A percentile compares a stretch with the other conserved stretches of the same genome.
phyloP scores from a whole-genome alignment of 2,113 vertebrate species.

The Deroptyus accipitrinus region DNA sequence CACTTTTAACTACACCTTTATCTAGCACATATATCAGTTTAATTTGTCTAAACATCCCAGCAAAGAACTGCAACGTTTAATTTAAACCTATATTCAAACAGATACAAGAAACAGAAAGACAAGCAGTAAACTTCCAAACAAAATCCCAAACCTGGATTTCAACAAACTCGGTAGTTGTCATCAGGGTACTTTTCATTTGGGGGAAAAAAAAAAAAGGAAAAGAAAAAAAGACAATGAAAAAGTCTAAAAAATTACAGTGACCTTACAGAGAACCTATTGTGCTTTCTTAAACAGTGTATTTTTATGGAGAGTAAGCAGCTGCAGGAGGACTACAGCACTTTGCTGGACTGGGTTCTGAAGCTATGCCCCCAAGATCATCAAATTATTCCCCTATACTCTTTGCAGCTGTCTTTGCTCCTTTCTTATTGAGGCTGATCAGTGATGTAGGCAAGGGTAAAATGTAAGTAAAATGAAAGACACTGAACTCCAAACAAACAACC shows the following conservation, averaged over 20 bases:
- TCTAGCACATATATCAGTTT: conserved; percentile 71
- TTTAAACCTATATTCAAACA: conserved; percentile 38
- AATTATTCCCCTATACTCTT: background rate
- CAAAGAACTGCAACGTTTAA: conserved; percentile 25
- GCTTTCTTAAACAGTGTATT: background rate
- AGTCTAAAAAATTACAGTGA: background rate
- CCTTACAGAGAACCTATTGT: background rate
- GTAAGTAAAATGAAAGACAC: background rate
- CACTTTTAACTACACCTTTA: conserved; percentile 66
- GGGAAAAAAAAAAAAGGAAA: no score
- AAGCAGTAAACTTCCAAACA: background rate
- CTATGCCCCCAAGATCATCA: background rate
- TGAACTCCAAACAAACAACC: background rate
- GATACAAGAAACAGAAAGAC: conserved; percentile 15
- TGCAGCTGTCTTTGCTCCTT: background rate
- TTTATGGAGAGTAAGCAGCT: background rate
- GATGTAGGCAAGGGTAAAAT: background rate
- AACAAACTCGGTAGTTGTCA: background rate
- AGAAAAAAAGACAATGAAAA: background rate
- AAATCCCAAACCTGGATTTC: background rate
- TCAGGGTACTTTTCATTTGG: background rate
- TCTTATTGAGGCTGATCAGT: background rate
- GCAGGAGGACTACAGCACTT: background rate
- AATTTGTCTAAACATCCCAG: conserved; percentile 55
- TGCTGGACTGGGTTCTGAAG: background rate